phyloP scores from a whole-genome alignment of 1,140 invertebrate species.

The Drosophila albomicans region DNA sequence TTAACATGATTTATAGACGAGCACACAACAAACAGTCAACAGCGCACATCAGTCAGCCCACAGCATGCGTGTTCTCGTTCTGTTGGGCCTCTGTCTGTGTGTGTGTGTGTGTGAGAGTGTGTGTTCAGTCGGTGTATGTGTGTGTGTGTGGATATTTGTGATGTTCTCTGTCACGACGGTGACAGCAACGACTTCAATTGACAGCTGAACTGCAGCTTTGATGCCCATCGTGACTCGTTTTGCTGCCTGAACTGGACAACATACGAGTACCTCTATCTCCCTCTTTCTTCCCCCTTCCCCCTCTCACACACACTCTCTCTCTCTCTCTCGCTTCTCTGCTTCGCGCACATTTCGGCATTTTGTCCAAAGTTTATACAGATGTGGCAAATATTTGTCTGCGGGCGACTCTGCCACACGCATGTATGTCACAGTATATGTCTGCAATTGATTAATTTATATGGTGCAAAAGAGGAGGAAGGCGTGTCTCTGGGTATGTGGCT shows the following conservation, averaged over 20 bases:
- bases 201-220: constrained; percentile 71
- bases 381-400: constrained; percentile 54
- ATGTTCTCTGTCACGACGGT: constrained; percentile 71
- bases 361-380: constrained; percentile 55
- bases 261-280: background rate
- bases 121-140: constrained; percentile 22
- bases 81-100: background rate
- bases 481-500: constrained; percentile 39
- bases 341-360: constrained; percentile 34
- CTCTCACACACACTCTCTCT: background rate
- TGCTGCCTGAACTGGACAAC: constrained; percentile 14
- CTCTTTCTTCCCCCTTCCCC: background rate
- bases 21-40: constrained; percentile 75
- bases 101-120: constrained; percentile 18
- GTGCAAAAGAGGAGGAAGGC: constrained; percentile 21
- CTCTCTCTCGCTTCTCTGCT: background rate
- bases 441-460: constrained; percentile 81
- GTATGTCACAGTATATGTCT: constrained; percentile 37
- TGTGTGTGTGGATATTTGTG: constrained; percentile 43
- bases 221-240: constrained; percentile 47
- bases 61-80: constrained; percentile 22
- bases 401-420: background rate
- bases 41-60: constrained; percentile 46
- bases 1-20: constrained; percentile 83
- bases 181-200: constrained; percentile 72